Percentiles rank a stretch among this genome's conserved stretches.
phyloP scores from a whole-genome alignment of 1,140 invertebrate genomes.

The Aphis gossypii region DNA sequence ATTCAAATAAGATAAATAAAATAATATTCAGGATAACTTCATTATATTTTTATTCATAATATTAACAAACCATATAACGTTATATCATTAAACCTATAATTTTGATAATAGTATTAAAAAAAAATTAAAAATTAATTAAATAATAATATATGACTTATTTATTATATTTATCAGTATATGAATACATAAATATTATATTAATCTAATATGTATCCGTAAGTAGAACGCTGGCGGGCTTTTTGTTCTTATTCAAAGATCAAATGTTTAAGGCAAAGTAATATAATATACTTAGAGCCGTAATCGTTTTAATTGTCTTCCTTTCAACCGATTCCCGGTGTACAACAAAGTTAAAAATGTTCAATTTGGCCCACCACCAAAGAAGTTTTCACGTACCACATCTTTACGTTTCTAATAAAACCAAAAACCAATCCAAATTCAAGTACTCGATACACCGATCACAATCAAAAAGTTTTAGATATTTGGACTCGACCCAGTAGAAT shows the following conservation, averaged over 20 bases:
- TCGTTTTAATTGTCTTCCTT: slow-evolving; percentile 14
- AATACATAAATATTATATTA: too few species aligned
- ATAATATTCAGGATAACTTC: background rate
- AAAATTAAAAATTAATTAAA: too few species aligned
- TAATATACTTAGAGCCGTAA: background rate
- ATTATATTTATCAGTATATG: too few species aligned
- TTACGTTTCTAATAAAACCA: background rate
- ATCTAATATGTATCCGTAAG: background rate
- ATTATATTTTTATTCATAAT: background rate
- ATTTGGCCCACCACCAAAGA: slow-evolving; percentile 45
- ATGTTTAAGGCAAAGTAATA: background rate
- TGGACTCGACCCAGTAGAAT: slow-evolving; percentile 1
- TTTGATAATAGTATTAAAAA: background rate
- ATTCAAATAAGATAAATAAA: background rate
- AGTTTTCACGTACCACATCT: slow-evolving; percentile 13
- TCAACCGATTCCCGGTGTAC: background rate
- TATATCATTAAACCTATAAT: background rate
- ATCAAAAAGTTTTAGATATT: background rate
- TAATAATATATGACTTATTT: too few species aligned
- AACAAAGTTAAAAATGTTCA: slow-evolving; percentile 14
- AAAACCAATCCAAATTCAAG: slow-evolving; percentile 17
- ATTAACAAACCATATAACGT: too few species aligned
- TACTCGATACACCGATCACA: background rate
- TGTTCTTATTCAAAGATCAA: background rate
- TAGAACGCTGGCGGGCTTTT: background rate